phyloP scores from a whole-genome alignment of 2,888 invertebrate genomes.

The Drosophila antonietae region DNA sequence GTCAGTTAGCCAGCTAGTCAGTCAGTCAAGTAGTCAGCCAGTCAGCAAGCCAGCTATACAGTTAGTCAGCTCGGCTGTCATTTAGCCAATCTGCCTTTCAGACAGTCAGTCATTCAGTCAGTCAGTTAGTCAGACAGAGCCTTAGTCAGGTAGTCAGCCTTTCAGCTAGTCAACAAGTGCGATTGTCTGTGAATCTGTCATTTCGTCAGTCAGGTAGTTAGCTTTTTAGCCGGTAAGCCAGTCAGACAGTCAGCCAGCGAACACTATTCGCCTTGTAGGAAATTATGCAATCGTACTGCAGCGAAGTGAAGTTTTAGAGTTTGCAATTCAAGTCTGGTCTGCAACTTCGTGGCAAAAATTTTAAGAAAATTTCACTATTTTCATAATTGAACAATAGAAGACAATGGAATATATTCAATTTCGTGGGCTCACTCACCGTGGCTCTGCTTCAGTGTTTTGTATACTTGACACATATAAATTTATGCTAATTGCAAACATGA shows the following conservation, averaged over 20 bases:
- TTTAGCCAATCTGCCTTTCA: neutral
- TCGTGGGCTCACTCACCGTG: conserved; percentile 60
- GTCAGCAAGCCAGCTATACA: too few relatives aligned
- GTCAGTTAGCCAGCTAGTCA: neutral
- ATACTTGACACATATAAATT: conserved; percentile 83
- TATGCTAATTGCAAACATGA: conserved; percentile 84
- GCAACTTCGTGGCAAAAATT: conserved; percentile 40
- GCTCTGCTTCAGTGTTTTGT: conserved; percentile 62
- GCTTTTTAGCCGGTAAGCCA: neutral
- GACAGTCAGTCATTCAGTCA: neutral
- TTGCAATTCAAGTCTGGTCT: conserved; percentile 26
- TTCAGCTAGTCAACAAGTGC: neutral
- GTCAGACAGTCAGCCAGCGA: neutral
- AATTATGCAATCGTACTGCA: conserved; percentile 58
- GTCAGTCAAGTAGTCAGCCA: neutral
- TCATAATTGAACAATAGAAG: conserved; percentile 4
- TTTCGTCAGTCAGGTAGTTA: neutral
- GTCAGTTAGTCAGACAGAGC: neutral
- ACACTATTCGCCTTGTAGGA: conserved; percentile 41
- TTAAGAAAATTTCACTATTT: conserved; percentile 16
- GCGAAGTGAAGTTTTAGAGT: conserved; percentile 8
- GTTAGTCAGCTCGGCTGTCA: neutral
- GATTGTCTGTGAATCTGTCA: neutral
- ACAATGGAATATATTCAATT: conserved; percentile 13
- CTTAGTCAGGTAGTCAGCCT: neutral